These are phyloP conservation scores for Platorchestia sp. DNA, from an alignment of 1,140 invertebrate species.

Conservation along the genomic window DNA sequence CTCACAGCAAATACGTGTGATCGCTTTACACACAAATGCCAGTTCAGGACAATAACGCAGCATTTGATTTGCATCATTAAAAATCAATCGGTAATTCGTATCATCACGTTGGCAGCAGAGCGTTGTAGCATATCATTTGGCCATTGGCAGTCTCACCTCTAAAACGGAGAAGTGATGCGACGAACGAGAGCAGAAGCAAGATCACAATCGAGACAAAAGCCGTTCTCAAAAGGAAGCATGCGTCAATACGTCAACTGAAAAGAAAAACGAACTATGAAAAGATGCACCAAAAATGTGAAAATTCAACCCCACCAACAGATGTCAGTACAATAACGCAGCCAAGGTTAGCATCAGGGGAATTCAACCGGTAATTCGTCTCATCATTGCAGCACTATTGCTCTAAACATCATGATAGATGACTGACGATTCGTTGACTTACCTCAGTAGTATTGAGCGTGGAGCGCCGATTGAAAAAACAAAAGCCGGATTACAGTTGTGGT, in stretches of 20 bases:
- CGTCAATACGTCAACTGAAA: not conserved
- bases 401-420: too few species aligned
- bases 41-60: not conserved
- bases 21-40: not conserved
- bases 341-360: not conserved
- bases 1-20: not conserved
- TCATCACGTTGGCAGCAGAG: not conserved
- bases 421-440: too few species aligned
- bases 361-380: not conserved
- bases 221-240: not conserved
- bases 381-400: too few species aligned
- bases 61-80: not conserved
- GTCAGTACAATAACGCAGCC: not conserved
- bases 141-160: not conserved
- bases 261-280: not conserved
- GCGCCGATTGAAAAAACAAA: too few species aligned
- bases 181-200: not conserved
- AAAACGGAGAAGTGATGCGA: not conserved
- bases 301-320: not conserved
- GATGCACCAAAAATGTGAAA: not conserved
- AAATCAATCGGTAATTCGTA: not conserved
- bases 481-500: too few species aligned
- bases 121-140: not conserved
- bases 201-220: not conserved
- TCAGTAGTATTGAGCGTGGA: too few species aligned